Percentiles rank a stretch among this genome's conserved stretches.
Evolutionary conservation across 2,113 vertebrate species (phyloP).

Genomic region (Lampris megalopsis): DNA sequence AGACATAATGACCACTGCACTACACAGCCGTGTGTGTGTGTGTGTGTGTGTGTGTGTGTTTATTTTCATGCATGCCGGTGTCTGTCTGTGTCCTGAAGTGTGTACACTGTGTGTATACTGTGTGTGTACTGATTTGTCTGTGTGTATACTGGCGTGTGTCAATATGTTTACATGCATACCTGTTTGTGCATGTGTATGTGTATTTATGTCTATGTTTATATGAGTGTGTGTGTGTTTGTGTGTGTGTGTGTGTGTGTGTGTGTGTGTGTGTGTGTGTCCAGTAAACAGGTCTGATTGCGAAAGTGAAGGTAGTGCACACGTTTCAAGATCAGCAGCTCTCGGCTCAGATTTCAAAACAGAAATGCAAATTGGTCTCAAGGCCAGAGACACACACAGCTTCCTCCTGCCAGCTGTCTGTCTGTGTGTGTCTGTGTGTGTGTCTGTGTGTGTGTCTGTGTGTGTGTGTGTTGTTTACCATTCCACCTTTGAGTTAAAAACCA

Average conservation of each 20-base stretch:
- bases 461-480: not conserved
- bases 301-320: slow-evolving; percentile 41
- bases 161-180: not conserved
- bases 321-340: slow-evolving; percentile 22
- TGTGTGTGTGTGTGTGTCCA: not conserved
- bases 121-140: too few species aligned
- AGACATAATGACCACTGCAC: slow-evolving; percentile 96
- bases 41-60: too few species aligned
- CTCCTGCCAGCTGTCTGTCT: not conserved
- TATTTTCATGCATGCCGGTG: slow-evolving; percentile 24
- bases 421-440: slow-evolving; percentile 6
- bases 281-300: slow-evolving; percentile 67
- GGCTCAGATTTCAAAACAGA: slow-evolving; percentile 73
- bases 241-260: slow-evolving; percentile 6
- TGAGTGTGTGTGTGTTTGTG: too few species aligned
- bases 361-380: slow-evolving; percentile 40
- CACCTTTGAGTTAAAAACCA: too few species aligned
- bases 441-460: not conserved
- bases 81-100: not conserved
- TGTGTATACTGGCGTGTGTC: too few species aligned
- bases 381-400: not conserved
- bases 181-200: not conserved
- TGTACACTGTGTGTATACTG: too few species aligned
- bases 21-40: slow-evolving; percentile 83
- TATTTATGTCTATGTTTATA: too few species aligned